Evolutionary conservation across 2,113 vertebrate genomes (phyloP).

Genomic region (Heterotis niloticus): DNA sequence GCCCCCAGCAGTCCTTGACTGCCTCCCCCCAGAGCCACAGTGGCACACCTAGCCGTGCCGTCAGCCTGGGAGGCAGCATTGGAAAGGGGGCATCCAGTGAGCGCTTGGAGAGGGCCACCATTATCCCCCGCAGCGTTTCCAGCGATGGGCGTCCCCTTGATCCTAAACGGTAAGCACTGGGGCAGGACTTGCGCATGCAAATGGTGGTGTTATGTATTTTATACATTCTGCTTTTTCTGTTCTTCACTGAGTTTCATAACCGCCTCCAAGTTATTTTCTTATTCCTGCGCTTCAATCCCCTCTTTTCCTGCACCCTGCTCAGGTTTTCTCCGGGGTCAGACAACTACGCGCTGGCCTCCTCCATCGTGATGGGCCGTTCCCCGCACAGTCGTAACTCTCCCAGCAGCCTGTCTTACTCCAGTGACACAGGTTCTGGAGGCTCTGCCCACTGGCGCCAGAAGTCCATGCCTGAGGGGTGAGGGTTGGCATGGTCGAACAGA

Average conservation of each 20-base stretch:
- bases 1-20: conserved; percentile 67
- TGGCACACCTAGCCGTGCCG: conserved; percentile 35
- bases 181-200: background rate
- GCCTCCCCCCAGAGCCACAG: conserved; percentile 54
- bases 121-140: conserved; percentile 88
- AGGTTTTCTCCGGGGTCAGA: conserved; percentile 87
- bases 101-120: conserved; percentile 68
- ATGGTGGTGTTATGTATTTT: background rate
- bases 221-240: background rate
- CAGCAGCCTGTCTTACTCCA: conserved; percentile 75
- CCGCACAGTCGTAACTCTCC: conserved; percentile 81
- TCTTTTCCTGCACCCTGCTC: background rate
- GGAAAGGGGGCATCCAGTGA: conserved; percentile 70
- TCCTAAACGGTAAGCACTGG: conserved; percentile 68
- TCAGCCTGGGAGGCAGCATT: conserved; percentile 65
- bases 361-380: conserved; percentile 80
- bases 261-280: too few species aligned
- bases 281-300: background rate
- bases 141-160: conserved; percentile 85
- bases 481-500: background rate
- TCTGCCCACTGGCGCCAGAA: conserved; percentile 82
- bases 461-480: conserved; percentile 85
- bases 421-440: conserved; percentile 70
- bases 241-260: background rate
- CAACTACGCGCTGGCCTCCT: conserved; percentile 85